These are phyloP conservation scores for Stenurella melanura DNA, from an alignment of 2,888 invertebrate species.

Conservation along the genomic window DNA sequence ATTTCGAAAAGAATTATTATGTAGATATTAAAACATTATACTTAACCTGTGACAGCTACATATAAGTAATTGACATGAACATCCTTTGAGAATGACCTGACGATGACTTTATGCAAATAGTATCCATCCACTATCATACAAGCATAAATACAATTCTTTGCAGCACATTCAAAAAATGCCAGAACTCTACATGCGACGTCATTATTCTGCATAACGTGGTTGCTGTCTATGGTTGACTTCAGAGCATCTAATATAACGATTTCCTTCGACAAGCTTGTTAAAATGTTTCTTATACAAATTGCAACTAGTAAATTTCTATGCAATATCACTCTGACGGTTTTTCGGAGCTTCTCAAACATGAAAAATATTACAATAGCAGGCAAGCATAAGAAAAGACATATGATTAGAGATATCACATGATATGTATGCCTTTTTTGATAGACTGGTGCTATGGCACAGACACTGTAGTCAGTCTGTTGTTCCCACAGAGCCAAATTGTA, in stretches of 20 bases:
- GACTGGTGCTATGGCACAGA: conserved; percentile 77
- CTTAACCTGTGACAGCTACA: conserved; percentile 72
- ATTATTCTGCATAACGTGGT: conserved; percentile 74
- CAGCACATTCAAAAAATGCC: conserved; percentile 75
- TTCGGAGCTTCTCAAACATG: conserved; percentile 75
- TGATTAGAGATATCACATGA: conserved; percentile 75
- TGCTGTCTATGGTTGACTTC: conserved; percentile 71
- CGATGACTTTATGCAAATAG: conserved; percentile 81
- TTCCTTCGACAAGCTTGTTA: conserved; percentile 77
- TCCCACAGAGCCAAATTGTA: conserved; percentile 73
- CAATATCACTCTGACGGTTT: conserved; percentile 73
- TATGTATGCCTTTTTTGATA: conserved; percentile 75
- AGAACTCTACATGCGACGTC: conserved; percentile 75
- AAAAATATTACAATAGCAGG: conserved; percentile 78
- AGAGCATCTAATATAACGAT: conserved; percentile 78
- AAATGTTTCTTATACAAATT: conserved; percentile 76
- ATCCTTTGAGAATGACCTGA: conserved; percentile 78
- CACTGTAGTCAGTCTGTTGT: conserved; percentile 76
- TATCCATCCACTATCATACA: conserved; percentile 82
- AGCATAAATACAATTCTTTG: conserved; percentile 79
- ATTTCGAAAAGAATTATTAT: too few relatives aligned
- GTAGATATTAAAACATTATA: conserved; percentile 7
- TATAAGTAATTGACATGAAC: conserved; percentile 75
- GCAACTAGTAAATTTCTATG: conserved; percentile 79
- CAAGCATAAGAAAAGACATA: conserved; percentile 75